Evolutionary conservation across 2,888 invertebrate genomes (phyloP).

Genomic region (Polymixis lichenea): DNA sequence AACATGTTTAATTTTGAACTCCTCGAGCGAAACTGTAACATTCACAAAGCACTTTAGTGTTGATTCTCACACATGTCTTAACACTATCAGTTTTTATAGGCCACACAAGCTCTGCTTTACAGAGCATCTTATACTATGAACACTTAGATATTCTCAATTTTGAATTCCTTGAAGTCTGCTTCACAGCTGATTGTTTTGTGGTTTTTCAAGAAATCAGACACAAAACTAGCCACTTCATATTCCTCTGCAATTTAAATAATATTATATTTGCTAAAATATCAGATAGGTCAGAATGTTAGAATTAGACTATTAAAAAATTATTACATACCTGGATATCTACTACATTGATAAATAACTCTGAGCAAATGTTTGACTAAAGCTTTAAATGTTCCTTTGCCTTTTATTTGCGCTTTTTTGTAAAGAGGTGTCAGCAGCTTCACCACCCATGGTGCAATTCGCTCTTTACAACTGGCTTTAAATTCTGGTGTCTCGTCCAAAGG

Average conservation of each 20-base stretch:
- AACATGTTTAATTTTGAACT: constrained; percentile 37
- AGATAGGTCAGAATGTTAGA: not conserved
- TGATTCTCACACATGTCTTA: constrained; percentile 4
- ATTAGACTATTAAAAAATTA: not conserved
- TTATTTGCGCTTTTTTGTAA: constrained; percentile 91
- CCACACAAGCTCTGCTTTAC: constrained; percentile 22
- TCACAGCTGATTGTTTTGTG: constrained; percentile 88
- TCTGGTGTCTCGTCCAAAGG: constrained; percentile 88
- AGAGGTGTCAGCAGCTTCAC: constrained; percentile 91
- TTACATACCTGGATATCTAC: constrained; percentile 90
- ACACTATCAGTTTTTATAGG: constrained; percentile 10
- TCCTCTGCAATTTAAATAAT: constrained; percentile 84
- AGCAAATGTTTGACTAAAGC: constrained; percentile 91
- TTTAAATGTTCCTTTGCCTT: constrained; percentile 91
- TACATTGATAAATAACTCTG: constrained; percentile 89
- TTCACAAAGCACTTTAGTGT: constrained; percentile 24
- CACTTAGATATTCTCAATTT: constrained; percentile 79
- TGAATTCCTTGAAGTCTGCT: constrained; percentile 86
- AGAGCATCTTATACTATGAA: constrained; percentile 14
- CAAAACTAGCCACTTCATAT: constrained; percentile 88
- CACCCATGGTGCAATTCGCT: constrained; percentile 91
- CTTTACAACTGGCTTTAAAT: constrained; percentile 89
- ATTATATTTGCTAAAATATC: constrained; percentile 10
- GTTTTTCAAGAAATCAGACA: constrained; percentile 87
- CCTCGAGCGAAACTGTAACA: constrained; percentile 8